These are phyloP conservation scores for Campopleginae sp. DNA, from an alignment of 2,888 invertebrate genomes.

Conservation along the genomic window DNA sequence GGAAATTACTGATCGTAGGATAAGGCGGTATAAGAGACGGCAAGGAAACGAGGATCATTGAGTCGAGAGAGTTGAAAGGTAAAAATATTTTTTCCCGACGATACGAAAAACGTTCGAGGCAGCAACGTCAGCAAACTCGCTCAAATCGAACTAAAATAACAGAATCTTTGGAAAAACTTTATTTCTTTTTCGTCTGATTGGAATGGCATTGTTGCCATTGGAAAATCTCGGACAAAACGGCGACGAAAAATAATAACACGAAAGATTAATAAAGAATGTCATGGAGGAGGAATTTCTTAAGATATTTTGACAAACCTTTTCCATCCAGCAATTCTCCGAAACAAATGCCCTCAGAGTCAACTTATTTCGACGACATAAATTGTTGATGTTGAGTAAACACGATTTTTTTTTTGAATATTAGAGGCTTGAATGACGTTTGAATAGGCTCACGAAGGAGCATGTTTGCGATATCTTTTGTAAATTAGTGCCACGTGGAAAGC, in stretches of 20 bases:
- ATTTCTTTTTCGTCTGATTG: neutral
- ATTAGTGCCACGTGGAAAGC: conserved; percentile 17
- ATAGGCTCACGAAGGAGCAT: neutral
- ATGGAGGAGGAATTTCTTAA: neutral
- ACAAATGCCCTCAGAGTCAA: neutral
- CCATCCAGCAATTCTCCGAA: neutral
- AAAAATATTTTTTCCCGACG: conserved; percentile 2
- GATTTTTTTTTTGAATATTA: neutral
- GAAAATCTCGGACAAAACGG: neutral
- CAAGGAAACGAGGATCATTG: conserved; percentile 37
- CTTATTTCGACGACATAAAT: neutral
- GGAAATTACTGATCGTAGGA: conserved; percentile 76
- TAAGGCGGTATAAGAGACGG: conserved; percentile 44
- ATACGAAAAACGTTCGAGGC: neutral
- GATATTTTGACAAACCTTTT: neutral
- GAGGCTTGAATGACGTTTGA: neutral
- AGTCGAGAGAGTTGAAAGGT: neutral
- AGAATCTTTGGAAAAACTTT: neutral
- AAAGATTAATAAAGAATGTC: neutral
- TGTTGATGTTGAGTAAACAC: neutral
- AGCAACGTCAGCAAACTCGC: neutral
- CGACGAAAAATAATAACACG: neutral
- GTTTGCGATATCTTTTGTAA: conserved; percentile 17
- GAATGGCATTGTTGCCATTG: neutral
- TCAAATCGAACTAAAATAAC: neutral